Base-by-base conservation (phyloP, 2,797 vertebrate species). In the Pseudopleuronectes americanus region DNA sequence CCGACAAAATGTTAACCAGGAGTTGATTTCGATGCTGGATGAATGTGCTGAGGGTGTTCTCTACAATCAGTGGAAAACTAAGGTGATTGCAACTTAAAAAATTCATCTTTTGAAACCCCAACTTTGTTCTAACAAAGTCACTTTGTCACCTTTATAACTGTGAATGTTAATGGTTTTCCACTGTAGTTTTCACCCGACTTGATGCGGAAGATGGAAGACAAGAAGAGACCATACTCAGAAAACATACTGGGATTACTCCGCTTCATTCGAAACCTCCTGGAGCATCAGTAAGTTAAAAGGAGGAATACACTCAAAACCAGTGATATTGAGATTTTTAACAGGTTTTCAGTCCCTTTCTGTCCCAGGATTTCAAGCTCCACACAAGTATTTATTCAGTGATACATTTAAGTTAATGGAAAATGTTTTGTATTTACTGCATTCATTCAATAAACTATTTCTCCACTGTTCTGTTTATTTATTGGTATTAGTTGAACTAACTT, bases 231-330 rank as follows among this genome's bases (percentile, higher is more conserved):
- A 21, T 92, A 92, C 57, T 36, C 81, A 19, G 71, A 86, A 1
- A 85, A 84, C 74, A 77, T 45, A 0, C 2, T 91, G 8, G 91
- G 79, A 28, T 79, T 93, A 45, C 33, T 93, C 58, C 85, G 89
- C 43, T 92, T 88, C 62, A 88, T 91, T 38, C 79, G 89, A 14
- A 93, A 84, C 74, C 64, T 90, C 21, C 54, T 47, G 4, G 77
- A 28, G 53, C 90, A 92, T 68, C 19, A 83, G 92, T 93, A 24
- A 88, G 87, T 84, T 4, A 16, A 41, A 36, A 3, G 13, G 23
- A 16, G 1, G 12, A 23, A 53, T 13, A 26, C 26, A 14, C 10
- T 53, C 45, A 47, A 17, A 13, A 4, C 4, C 4, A 14, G 41
- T 43, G 41, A 43, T 43, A 43, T 16, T 16, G 41, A 43, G 4